Base-by-base conservation (phyloP, 2,113 vertebrate genomes). In the Mormoops blainvillei region DNA sequence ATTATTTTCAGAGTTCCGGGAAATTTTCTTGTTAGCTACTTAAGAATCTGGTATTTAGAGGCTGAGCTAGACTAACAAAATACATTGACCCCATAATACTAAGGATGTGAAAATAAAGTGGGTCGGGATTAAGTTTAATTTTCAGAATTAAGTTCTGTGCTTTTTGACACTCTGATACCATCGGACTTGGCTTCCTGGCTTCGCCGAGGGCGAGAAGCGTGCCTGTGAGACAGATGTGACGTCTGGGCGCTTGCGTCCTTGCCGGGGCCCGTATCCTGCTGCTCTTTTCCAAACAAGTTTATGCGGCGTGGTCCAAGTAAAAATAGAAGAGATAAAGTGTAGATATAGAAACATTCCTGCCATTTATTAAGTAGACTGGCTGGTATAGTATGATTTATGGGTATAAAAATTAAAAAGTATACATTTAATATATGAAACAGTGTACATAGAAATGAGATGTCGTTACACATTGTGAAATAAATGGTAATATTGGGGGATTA, bases 1-100 rank as follows among this genome's bases (percentile, higher is more conserved):
- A 28, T 89, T 93, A 83, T 94, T 91, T 93, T 95, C 89, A 70
- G 83, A 93, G 50, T 96, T 97, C 45, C 94, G 91, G 70, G 63
- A 93, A 9, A 18, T 18, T 89, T 87, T 98, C 85, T 96, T 94
- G 68, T 93, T 36, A 89, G 84, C 45, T 94, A 91, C 54, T 86
- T 93, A 93, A 82, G 76, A 95, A 71, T 95, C 36, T 74, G 54
- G 61, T 73, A n/a, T 3, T 71, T 70, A 52, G 90, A 73, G 77
- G 85, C 45, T 73, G 76, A 88, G 70, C 43, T 52, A 73, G 70
- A 43, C 26, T 70, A 43, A 74, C 33, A 33, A 16, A 82, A 52
- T 31, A 76, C 68, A 19, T 41, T 89, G 54, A 91, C 65, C 33
- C 24, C 31, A 16, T 26, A 76, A 9, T 36, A 36, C 74, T 10